phyloP scores from a whole-genome alignment of 2,797 vertebrate species.

The Siniperca undulata region DNA sequence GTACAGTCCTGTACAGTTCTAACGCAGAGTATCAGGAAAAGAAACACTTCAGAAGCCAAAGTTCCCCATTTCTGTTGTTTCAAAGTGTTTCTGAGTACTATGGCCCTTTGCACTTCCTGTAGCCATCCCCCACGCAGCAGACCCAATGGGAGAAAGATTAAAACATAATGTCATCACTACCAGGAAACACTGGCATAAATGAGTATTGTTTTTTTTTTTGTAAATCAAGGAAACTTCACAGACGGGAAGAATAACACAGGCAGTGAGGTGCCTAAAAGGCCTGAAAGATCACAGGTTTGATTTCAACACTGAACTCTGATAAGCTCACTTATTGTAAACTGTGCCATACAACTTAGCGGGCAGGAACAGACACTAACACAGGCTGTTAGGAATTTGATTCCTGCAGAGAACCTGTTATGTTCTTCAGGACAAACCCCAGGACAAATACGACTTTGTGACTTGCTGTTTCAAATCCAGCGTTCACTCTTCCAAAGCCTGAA shows the following conservation, averaged over 20 bases:
- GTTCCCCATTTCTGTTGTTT: not conserved
- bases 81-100: not conserved
- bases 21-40: not conserved
- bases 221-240: not conserved
- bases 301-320: not conserved
- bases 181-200: slow-evolving; percentile 9
- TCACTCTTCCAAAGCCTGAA: not conserved
- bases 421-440: not conserved
- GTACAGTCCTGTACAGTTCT: not conserved
- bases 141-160: not conserved
- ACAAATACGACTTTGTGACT: not conserved
- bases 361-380: not conserved
- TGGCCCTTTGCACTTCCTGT: slow-evolving; percentile 14
- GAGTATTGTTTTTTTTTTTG: not conserved
- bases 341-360: not conserved
- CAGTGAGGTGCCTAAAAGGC: not conserved
- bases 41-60: not conserved
- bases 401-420: not conserved
- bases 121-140: not conserved
- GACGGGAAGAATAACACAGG: slow-evolving; percentile 2
- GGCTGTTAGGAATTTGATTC: not conserved
- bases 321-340: not conserved
- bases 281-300: not conserved
- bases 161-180: not conserved
- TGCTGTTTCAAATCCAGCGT: not conserved